These are phyloP conservation scores for Setophaga coronata DNA, from an alignment of 2,113 vertebrate species.

Conservation along the genomic window DNA sequence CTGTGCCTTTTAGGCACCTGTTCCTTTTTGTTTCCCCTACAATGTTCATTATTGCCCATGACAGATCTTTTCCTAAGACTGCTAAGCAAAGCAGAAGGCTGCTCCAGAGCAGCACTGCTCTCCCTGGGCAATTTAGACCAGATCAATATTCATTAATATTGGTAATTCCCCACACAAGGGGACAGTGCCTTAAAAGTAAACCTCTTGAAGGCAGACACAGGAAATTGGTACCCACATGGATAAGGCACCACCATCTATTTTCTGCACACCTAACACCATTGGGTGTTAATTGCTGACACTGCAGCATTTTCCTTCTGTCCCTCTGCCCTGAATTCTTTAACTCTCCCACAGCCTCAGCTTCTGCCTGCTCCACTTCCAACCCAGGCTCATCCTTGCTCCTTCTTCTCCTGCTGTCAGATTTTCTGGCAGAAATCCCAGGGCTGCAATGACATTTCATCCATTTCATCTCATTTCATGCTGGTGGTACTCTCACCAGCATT, in stretches of 20 bases:
- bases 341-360: neutral
- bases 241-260: neutral
- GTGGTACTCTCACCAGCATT: neutral
- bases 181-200: neutral
- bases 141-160: slow-evolving; percentile 54
- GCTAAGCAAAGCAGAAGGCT: slow-evolving; percentile 31
- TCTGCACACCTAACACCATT: neutral
- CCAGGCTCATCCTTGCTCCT: neutral
- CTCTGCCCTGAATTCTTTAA: neutral
- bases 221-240: neutral
- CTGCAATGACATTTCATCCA: neutral
- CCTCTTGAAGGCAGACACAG: neutral
- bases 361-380: neutral
- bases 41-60: slow-evolving; percentile 13
- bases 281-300: neutral
- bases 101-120: slow-evolving; percentile 29
- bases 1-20: slow-evolving; percentile 12
- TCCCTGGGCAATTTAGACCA: neutral
- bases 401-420: neutral
- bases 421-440: neutral
- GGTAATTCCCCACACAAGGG: slow-evolving; percentile 14
- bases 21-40: neutral
- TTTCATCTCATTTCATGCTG: neutral
- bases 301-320: neutral
- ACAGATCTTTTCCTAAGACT: slow-evolving; percentile 34